Conservation (phyloP, 2,797 vertebrate genomes). For the Acomys russatus region DNA sequence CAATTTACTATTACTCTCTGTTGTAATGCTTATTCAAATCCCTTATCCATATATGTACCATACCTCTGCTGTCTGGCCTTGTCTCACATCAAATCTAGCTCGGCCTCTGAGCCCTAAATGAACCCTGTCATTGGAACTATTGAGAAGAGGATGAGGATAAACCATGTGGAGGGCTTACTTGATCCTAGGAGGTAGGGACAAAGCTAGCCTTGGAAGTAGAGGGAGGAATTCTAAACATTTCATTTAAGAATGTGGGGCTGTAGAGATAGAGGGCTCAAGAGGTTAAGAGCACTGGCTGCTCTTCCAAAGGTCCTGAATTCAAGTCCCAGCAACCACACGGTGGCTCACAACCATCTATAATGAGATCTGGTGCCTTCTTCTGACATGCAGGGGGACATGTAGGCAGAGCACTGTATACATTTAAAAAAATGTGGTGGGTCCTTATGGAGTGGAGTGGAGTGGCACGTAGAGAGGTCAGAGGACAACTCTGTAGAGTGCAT, state of each 20-base stretch:
- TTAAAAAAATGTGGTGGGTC: too few species aligned
- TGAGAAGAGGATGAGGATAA: not conserved
- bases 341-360: too few species aligned
- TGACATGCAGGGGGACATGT: too few species aligned
- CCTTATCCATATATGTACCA: not conserved
- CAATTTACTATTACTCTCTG: not conserved
- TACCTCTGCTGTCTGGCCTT: not conserved
- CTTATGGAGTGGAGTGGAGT: too few species aligned
- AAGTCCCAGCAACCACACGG: too few species aligned
- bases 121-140: not conserved
- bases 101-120: not conserved
- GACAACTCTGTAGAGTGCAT: not conserved
- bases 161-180: not conserved
- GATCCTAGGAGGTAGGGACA: slow-evolving; percentile 17
- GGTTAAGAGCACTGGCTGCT: too few species aligned
- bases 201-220: slow-evolving; percentile 8
- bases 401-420: too few species aligned
- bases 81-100: not conserved
- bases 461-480: not conserved
- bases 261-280: too few species aligned
- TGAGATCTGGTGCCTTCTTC: too few species aligned
- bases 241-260: not conserved
- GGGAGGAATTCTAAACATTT: not conserved
- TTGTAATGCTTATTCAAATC: not conserved
- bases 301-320: too few species aligned